Base-by-base conservation (phyloP, 2,113 vertebrate genomes). In the Ariopsis seemanni region DNA sequence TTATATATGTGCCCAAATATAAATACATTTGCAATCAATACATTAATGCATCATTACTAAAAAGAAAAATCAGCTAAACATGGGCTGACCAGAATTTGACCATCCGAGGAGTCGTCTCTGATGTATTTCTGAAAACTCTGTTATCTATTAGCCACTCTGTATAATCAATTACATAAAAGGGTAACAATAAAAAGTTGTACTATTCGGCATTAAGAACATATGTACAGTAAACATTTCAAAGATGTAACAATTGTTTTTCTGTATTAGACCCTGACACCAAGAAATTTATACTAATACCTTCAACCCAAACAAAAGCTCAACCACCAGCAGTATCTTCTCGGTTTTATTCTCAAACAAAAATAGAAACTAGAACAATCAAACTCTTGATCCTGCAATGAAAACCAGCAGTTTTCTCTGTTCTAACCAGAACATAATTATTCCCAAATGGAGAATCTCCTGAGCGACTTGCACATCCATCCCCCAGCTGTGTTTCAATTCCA, bases 371-470 rank as follows among this genome's bases (percentile, higher is more conserved):
- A 69, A 84, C 82, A 84, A 53, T 30, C 82, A 71, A 53, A 62
- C 42, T 71, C 11, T 84, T 84, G 65, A 71, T 71, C 8, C 65
- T 57, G 57, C 34, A 84, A 84, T 84, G 25, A 71, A 22, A 71
- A 71, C 58, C 67, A 84, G 67, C n/a, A 30, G 14, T 55, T 18
- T 71, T 69, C 55, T 71, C 60, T 82, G 9, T 82, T 62, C 65
- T 52, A 80, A 77, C 69, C 84, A 69, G 62, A 30, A n/a, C 69
- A 27, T 93, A 93, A 94, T 93, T 88, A 87, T 77, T 93, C 89
- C 91, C 93, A 93, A 92, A 93, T 94, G 94, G 88, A 88, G 80
- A 89, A 87, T 69, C 62, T 65, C 52, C 42, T 62, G 60, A 34
- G 48, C 7, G 30, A 48, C 14, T 18, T 22, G 67, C 69, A 72